A percentile compares a stretch with the other conserved stretches of the same genome.
Conservation (phyloP, 2,888 invertebrate genomes). For the Hirtodrosophila trivittata region DNA sequence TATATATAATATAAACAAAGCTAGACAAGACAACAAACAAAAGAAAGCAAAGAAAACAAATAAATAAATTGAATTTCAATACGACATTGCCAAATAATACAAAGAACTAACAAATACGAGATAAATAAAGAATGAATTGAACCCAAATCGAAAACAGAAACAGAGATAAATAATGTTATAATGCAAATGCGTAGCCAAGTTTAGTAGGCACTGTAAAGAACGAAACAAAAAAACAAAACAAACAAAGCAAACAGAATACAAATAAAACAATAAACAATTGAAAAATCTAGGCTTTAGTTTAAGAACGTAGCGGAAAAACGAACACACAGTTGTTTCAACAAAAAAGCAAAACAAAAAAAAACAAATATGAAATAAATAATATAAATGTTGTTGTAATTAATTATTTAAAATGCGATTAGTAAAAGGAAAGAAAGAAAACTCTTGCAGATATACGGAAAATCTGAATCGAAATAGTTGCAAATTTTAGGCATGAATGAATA, state of each 20-base stretch:
- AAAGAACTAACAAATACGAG: conserved; percentile 21
- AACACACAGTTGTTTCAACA: not conserved
- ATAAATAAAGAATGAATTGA: conserved; percentile 1
- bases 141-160: conserved; percentile 24
- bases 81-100: conserved; percentile 73
- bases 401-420: conserved; percentile 61
- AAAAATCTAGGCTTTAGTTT: conserved; percentile 41
- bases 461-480: conserved; percentile 42
- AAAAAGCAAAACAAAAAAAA: conserved; percentile 22
- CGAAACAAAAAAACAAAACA: conserved; percentile 22
- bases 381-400: conserved; percentile 78
- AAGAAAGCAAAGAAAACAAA: conserved; percentile 1
- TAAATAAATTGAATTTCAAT: conserved; percentile 70
- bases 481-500: conserved; percentile 43
- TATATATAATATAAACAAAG: conserved; percentile 5
- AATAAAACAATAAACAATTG: conserved; percentile 20
- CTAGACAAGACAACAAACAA: too few relatives aligned
- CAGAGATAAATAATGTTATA: conserved; percentile 30
- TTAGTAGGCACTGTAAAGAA: conserved; percentile 45
- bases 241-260: conserved; percentile 15
- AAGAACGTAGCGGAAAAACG: not conserved
- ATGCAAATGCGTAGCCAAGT: conserved; percentile 34
- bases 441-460: conserved; percentile 18
- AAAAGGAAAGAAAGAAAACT: conserved; percentile 31
- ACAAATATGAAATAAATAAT: conserved; percentile 31